A percentile compares a stretch with the other conserved stretches of the same genome.
These are phyloP conservation scores for Megaceryle torquata DNA, from an alignment of 2,113 vertebrate genomes.

Conservation along the genomic window DNA sequence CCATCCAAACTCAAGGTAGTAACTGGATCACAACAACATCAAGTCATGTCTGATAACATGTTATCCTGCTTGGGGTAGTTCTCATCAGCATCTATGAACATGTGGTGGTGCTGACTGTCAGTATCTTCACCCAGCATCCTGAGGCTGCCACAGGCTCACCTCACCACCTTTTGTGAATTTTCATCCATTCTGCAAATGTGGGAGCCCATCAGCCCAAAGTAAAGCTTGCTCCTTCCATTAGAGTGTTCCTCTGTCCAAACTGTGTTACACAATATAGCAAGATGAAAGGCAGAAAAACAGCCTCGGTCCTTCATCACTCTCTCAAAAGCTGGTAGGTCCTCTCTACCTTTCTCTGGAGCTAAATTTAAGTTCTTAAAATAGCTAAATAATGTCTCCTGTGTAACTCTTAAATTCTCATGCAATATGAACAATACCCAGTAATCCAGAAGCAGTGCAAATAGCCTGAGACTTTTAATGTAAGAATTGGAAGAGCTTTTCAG, in stretches of 20 bases:
- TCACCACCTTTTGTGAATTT: not conserved
- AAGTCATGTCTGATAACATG: not conserved
- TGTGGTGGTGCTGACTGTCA: fast-evolving
- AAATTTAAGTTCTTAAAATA: conserved; percentile 25
- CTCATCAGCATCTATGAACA: not conserved
- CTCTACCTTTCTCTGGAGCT: not conserved
- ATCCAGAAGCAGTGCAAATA: not conserved
- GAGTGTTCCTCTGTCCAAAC: not conserved
- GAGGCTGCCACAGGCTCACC: not conserved
- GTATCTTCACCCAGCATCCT: not conserved
- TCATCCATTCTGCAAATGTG: not conserved
- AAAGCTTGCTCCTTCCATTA: conserved; percentile 30
- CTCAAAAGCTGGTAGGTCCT: not conserved
- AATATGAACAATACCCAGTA: not conserved
- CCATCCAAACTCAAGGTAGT: not conserved
- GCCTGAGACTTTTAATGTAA: not conserved
- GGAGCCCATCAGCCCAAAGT: conserved; percentile 6
- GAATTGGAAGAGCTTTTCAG: not conserved
- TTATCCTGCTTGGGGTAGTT: not conserved
- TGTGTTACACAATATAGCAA: not conserved
- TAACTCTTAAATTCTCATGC: not conserved
- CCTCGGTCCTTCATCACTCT: not conserved
- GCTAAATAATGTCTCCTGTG: not conserved
- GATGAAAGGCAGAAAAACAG: conserved; percentile 25
- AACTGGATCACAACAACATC: not conserved